Base-by-base conservation (phyloP, 2,797 vertebrate genomes). In the Pelodytes ibericus region DNA sequence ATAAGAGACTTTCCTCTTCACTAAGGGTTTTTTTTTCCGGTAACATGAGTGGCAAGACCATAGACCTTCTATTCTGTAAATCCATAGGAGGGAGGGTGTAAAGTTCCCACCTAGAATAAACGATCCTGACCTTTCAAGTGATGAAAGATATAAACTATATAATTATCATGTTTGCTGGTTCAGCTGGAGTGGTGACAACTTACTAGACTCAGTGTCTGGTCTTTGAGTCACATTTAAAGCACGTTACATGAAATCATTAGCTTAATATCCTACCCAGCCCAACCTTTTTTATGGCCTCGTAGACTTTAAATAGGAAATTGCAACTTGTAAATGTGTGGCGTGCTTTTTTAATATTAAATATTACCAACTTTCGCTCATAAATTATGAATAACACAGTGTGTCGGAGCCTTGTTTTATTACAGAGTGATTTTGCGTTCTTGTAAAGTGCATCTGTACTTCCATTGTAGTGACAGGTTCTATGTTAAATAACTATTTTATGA, bases 201-300 rank as follows among this genome's bases (percentile, higher is more conserved):
- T 69, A 66, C 74, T 81, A 84, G 83, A 85, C 83, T 77, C 78
- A 58, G 47, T 80, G 84, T 85, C 81, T 82, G 80, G 76, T 84
- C 77, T 82, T 62, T 62, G 81, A 84, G 0, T 2, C 53, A 84
- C 81, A 88, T 84, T 87, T 88, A 83, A 62, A 82, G 63, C 68
- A 22, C 77, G 78, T 83, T 75, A 86, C 81, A 86, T 80, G 84
- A 86, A 88, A 86, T 78, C 61, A 84, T 80, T 87, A 84, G 26
- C 73, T 62, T 56, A 44, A 76, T 84, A 80, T 84, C 85, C 60
- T 72, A 83, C 11, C 29, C 63, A 82, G 84, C 44, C 81, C 33
- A 62, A 57, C 18, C 20, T 57, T 73, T 78, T 53, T 82, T 80
- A 81, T 83, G 76, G 74, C 39, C 47, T 85, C 79, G 80, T 29